Evolutionary conservation across 2,113 vertebrate genomes (phyloP).

Genomic region (Rhadina sibilatrix): DNA sequence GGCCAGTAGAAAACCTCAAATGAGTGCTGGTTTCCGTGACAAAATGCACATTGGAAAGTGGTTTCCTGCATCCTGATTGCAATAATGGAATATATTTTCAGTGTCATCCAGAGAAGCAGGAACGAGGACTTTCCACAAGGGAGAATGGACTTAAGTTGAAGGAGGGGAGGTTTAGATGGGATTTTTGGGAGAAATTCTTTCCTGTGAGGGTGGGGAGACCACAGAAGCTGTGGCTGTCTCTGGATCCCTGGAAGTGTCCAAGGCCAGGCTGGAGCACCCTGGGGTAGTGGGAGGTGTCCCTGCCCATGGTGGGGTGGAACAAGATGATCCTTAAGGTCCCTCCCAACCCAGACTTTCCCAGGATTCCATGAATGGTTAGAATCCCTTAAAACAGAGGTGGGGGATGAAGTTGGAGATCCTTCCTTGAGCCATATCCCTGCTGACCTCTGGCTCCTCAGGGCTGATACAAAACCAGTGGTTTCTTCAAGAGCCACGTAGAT

Average conservation of each 20-base stretch:
- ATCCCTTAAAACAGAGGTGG: background rate
- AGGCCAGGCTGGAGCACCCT: background rate
- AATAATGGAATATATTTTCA: background rate
- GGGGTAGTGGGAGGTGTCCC: accelerated
- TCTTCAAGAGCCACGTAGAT: background rate
- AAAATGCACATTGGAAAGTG: background rate
- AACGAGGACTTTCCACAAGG: background rate
- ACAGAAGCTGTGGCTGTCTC: background rate
- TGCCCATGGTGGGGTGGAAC: background rate
- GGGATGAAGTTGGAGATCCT: background rate
- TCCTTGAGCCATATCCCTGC: background rate
- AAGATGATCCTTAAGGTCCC: accelerated
- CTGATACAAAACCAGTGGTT: background rate
- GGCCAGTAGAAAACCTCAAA: background rate
- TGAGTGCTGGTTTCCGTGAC: background rate
- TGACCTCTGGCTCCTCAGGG: background rate
- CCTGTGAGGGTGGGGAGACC: background rate
- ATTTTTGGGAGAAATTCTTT: background rate
- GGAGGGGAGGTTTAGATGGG: background rate
- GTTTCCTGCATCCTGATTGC: background rate
- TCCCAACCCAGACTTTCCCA: background rate
- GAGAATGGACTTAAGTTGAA: background rate
- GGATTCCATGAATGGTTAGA: background rate
- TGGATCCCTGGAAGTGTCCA: background rate
- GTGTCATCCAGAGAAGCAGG: background rate